Evolutionary conservation across 2,113 vertebrate genomes (phyloP).

Genomic region (Amia ocellicauda): DNA sequence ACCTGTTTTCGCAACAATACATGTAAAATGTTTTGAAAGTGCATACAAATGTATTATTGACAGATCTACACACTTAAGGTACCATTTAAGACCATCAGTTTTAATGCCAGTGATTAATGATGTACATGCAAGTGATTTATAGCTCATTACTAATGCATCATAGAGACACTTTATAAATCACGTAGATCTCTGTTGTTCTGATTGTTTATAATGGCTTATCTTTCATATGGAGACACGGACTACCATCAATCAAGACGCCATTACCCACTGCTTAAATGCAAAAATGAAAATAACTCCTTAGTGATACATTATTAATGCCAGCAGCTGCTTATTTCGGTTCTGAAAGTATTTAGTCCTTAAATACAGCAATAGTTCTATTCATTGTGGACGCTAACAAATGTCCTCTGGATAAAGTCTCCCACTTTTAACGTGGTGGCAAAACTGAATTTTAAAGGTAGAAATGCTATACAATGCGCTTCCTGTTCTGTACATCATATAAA

Average conservation of each 20-base stretch:
- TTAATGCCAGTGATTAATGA: conserved; percentile 12
- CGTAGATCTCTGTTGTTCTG: not conserved
- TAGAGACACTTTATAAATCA: conserved; percentile 10
- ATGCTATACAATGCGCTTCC: too few species aligned
- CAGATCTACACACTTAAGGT: not conserved
- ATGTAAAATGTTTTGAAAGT: too few species aligned
- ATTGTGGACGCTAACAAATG: too few species aligned
- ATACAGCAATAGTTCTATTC: too few species aligned
- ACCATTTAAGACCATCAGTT: not conserved
- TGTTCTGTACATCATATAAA: too few species aligned
- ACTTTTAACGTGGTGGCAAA: too few species aligned
- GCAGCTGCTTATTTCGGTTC: too few species aligned
- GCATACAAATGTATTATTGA: not conserved
- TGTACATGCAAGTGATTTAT: conserved; percentile 15
- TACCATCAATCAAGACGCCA: conserved; percentile 12
- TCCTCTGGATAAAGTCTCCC: too few species aligned
- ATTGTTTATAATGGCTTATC: conserved; percentile 14
- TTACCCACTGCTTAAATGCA: conserved; percentile 16
- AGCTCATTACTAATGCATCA: conserved; percentile 18
- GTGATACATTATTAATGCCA: conserved; percentile 3
- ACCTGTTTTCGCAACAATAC: not conserved
- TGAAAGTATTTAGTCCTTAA: too few species aligned
- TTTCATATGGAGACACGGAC: not conserved
- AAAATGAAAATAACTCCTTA: conserved; percentile 12
- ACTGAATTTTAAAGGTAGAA: too few species aligned